These are phyloP conservation scores for Trichonephila clavata DNA, from an alignment of 1,140 invertebrate genomes.

Conservation along the genomic window DNA sequence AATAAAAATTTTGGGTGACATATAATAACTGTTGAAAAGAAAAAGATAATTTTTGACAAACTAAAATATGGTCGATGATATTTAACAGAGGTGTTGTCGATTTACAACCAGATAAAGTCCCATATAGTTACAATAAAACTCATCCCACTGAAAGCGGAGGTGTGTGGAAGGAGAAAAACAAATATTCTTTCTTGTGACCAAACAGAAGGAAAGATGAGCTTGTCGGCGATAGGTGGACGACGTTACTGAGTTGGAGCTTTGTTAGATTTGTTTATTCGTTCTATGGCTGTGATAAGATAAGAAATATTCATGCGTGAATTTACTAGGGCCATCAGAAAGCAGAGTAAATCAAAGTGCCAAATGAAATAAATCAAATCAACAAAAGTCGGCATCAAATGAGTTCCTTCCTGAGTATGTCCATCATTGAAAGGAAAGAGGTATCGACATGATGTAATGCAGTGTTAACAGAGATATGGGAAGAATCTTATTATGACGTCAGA, in stretches of 20 bases:
- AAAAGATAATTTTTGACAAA: background rate
- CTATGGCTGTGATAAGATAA: background rate
- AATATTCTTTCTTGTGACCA: background rate
- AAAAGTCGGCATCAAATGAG: background rate
- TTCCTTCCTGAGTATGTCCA: background rate
- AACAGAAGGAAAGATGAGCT: background rate
- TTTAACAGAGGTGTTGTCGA: background rate
- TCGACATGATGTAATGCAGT: background rate
- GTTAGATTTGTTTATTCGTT: constrained; percentile 6
- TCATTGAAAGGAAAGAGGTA: background rate
- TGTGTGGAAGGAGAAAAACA: background rate
- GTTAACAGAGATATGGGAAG: background rate
- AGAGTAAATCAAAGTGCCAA: background rate
- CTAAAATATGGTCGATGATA: background rate
- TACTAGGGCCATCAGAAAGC: background rate
- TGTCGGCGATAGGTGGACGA: background rate
- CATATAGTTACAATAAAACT: background rate
- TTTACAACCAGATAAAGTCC: background rate
- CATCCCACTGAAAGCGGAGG: background rate
- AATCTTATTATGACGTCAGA: background rate
- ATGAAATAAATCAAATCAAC: background rate
- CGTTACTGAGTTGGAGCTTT: background rate
- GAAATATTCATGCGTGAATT: background rate
- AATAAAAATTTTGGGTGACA: background rate
- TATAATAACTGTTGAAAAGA: background rate